phyloP scores from a whole-genome alignment of 2,113 vertebrate species.

The human (Homo sapiens) region GRCh38 chr2:17796001-17796500 shows the following conservation, averaged over 20 bases:
- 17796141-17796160: neutral
- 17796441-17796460: neutral
- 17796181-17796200: neutral
- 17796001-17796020: too few species aligned
- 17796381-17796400: neutral
- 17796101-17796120: neutral
- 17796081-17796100: neutral
- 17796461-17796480: neutral
- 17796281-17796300: neutral
- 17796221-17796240: neutral
- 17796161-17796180: neutral
- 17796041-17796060: neutral
- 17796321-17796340: neutral
- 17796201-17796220: neutral
- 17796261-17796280: neutral
- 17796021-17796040: neutral
- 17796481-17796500: neutral
- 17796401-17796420: accelerated
- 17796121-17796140: neutral
- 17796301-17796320: neutral
- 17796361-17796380: neutral
- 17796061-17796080: neutral
- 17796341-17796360: neutral
- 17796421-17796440: neutral
- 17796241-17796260: neutral